Base-by-base conservation (phyloP, 1,140 invertebrate genomes). In the Diuraphis noxia region DNA sequence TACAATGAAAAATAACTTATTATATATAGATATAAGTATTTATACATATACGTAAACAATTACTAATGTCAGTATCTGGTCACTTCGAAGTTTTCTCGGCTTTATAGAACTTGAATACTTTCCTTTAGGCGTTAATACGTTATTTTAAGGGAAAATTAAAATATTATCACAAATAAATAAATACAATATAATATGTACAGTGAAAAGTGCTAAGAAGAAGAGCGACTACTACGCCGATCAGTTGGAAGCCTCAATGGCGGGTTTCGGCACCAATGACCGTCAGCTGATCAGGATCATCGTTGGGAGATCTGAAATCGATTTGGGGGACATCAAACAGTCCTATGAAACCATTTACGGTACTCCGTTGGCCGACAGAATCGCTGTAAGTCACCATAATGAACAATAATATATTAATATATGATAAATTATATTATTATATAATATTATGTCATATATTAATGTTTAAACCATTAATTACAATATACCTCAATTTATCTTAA, bases 191-290 rank as follows among this genome's bases (percentile, higher is more conserved):
- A 40, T 81, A 36, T 77, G 34, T 25, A 36, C 36, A 97, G 96
- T 97, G 34, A 96, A 96, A 94, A 97, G 96, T 93, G 96, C 97
- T 1, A 95, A 96, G 93, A 97, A 98, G 93, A 96, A 97, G 93
- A 96, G 97, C 19, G 95, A 95, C 46, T 99, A 97, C 94, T 99
- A 98, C 94, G 98, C 98, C 9, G 96, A 98, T 93, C 95, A 96
- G 87, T 94, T 99, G 10, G 96, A 98, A 93, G 96, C 97, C 93
- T 96, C 97, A 6, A 98, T 99, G 97, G 96, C 96, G 91, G 97
- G 97, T 46, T 94, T 97, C 88, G 97, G 98, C 89, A 99, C 98
- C 0, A 96, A 96, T 92, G 98, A 99, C 93, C 95, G 96, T 6
- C 96, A 97, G 91, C 94, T 99, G 87, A 98, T 98, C 92, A 96